These are phyloP conservation scores for Rhea americana DNA, from an alignment of 2,113 vertebrate genomes.

Conservation along the genomic window DNA sequence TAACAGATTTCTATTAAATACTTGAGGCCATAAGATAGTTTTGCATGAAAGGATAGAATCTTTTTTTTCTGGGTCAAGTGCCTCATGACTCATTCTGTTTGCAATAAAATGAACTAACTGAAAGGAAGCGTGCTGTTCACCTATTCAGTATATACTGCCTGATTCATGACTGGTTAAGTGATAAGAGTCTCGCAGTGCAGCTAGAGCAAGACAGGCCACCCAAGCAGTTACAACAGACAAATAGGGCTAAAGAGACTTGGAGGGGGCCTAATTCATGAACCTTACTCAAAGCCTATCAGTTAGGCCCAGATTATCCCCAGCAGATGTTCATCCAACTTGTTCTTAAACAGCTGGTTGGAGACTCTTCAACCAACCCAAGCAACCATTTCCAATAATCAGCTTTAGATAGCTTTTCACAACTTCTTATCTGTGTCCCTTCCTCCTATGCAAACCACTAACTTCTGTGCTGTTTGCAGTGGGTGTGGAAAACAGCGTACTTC, in stretches of 20 bases:
- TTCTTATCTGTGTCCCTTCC: rapidly evolving
- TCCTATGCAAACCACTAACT: rapidly evolving
- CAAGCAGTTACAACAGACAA: rapidly evolving
- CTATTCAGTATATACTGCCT: rapidly evolving
- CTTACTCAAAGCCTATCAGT: rapidly evolving
- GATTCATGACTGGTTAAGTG: no score
- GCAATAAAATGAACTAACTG: rapidly evolving
- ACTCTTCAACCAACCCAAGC: not conserved
- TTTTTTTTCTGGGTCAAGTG: rapidly evolving
- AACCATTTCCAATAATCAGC: rapidly evolving
- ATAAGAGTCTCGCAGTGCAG: rapidly evolving
- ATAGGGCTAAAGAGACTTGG: not conserved
- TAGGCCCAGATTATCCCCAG: not conserved
- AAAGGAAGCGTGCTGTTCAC: not conserved
- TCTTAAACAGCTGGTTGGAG: not conserved
- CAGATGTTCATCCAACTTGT: not conserved
- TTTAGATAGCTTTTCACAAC: rapidly evolving
- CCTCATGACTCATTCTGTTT: rapidly evolving
- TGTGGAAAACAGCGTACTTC: not conserved
- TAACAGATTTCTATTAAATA: rapidly evolving
- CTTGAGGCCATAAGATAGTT: not conserved
- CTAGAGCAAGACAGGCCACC: no score
- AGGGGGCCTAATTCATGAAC: rapidly evolving
- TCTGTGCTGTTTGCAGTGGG: not conserved
- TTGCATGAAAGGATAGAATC: not conserved